Evolutionary conservation across 1,140 invertebrate species (phyloP), one percentile per base, ranked within the genome.

Genomic region (Drosophila nannoptera): DNA sequence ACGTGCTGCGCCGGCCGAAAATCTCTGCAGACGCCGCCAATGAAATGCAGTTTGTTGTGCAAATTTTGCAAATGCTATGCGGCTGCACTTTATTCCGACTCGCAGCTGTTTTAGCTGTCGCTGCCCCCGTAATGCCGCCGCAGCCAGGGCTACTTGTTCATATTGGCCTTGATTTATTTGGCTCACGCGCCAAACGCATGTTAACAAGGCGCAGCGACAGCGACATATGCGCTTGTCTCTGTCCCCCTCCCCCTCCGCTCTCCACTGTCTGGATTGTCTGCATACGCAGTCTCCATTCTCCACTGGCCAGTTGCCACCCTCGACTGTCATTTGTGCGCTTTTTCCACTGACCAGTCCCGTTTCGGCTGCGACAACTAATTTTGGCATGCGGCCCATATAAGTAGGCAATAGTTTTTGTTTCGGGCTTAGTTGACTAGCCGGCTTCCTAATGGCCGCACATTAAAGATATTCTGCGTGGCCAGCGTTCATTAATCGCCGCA

Each of bases 101-200:
- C 14, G 8, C 22, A 9, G 50, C 22, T 42, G 38, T 40, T 54
- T 12, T 14, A 42, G 40, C 12, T 12, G 40, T 12, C n/a, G 7
- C n/a, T 14, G 40, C 11, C 40, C n/a, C n/a, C 12, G n/a, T 42
- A 42, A 42, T 42, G 40, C 11, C 40, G 22, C 6, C 42, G 16
- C 9, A 29, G 14, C 12, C 14, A 31, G n/a, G 22, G 49, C 16
- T 38, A 14, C 33, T 55, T 58, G 65, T 50, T 50, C 42, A 59
- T 68, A 59, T 68, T 69, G 65, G 48, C 67, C 75, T 84, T 84
- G 77, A 84, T 84, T 84, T 84, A 86, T 84, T 83, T 86, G 81
- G 69, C 59, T 62, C 78, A 78, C 77, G 78, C 80, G 73, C 80
- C 78, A 84, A 83, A 78, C 69, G 69, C 78, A 78, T 83, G 78